phyloP scores from a whole-genome alignment of 2,113 vertebrate species.

The Danio rerio region GRCz12tu NC_133178.1:61220001-61220500 shows the following conservation, averaged over 20 bases:
- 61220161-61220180: too few relatives aligned
- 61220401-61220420: constrained; percentile 67
- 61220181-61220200: too few relatives aligned
- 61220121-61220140: too few relatives aligned
- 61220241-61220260: constrained; percentile 67
- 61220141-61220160: too few relatives aligned
- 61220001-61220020: too few relatives aligned
- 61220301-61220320: constrained; percentile 72
- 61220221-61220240: constrained; percentile 72
- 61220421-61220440: constrained; percentile 66
- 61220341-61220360: constrained; percentile 9
- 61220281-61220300: constrained; percentile 70
- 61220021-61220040: too few relatives aligned
- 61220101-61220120: too few relatives aligned
- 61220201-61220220: constrained; percentile 34
- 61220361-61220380: constrained; percentile 73
- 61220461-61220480: constrained; percentile 23
- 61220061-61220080: too few relatives aligned
- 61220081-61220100: too few relatives aligned
- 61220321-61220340: constrained; percentile 10
- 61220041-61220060: too few relatives aligned
- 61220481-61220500: constrained; percentile 1
- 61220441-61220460: constrained; percentile 46
- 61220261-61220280: constrained; percentile 63
- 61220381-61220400: constrained; percentile 79